Evolutionary conservation across 2,888 invertebrate genomes (phyloP).

Genomic region (Megalurothrips usitatus): DNA sequence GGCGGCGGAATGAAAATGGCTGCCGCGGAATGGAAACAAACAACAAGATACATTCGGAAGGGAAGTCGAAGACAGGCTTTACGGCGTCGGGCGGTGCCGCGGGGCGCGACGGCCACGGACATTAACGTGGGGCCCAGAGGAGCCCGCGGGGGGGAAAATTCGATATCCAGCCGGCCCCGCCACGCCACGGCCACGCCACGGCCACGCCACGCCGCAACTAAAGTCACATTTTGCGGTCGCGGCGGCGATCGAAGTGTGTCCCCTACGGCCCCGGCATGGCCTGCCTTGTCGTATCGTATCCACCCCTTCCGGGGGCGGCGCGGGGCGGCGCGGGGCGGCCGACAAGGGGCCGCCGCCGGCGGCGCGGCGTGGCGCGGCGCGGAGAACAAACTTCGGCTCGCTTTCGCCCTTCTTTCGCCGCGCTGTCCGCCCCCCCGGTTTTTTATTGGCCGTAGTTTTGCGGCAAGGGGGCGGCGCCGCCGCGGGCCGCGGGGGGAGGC

Average conservation of each 20-base stretch:
- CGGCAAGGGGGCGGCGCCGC: neutral
- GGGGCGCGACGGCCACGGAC: too few species aligned
- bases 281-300: too few species aligned
- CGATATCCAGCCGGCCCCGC: neutral
- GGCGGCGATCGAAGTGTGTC: neutral
- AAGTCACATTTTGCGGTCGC: conserved; percentile 17
- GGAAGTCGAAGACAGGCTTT: too few species aligned
- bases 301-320: neutral
- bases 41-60: too few species aligned
- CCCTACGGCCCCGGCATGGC: neutral
- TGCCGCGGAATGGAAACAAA: too few species aligned
- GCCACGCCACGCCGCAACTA: neutral
- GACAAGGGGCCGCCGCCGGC: too few species aligned
- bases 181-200: neutral
- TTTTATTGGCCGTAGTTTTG: conserved; percentile 15
- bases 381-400: neutral
- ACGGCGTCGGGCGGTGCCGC: too few species aligned
- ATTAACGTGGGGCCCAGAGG: too few species aligned
- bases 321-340: neutral
- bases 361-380: neutral
- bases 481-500: neutral
- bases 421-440: too few species aligned
- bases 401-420: neutral
- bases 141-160: too few species aligned
- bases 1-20: too few species aligned